Evolutionary conservation across 2,113 vertebrate genomes (phyloP).

Genomic region (Caracal caracal): DNA sequence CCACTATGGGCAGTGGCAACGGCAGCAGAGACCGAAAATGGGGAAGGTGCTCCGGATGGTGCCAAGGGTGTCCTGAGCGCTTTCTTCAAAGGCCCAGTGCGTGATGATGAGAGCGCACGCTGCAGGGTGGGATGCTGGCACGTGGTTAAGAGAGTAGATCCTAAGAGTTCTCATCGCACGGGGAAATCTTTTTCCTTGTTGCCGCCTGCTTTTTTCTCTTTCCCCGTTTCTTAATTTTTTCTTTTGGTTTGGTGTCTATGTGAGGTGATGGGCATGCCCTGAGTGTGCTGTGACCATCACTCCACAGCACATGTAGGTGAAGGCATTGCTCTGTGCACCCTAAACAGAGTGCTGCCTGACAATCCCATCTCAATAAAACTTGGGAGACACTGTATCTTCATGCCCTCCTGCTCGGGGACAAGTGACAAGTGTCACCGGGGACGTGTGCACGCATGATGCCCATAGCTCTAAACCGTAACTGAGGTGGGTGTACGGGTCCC

Average conservation of each 20-base stretch:
- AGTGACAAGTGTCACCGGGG: no score
- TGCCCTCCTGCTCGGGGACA: no score
- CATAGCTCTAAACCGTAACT: neutral
- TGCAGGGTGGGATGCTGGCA: fast-evolving
- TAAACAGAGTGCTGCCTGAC: fast-evolving
- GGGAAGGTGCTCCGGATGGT: neutral
- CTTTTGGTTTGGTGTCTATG: fast-evolving
- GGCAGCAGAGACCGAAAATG: neutral
- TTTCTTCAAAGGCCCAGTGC: neutral
- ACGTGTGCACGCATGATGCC: neutral
- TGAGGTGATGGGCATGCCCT: neutral
- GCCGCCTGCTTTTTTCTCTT: neutral
- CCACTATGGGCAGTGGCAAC: neutral
- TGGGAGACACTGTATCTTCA: neutral
- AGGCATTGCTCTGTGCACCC: fast-evolving
- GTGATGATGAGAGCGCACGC: fast-evolving
- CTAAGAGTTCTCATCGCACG: neutral
- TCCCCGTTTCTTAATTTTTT: neutral
- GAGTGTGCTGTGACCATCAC: no score
- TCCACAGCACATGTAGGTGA: fast-evolving
- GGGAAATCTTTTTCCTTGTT: no score
- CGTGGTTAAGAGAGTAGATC: fast-evolving
- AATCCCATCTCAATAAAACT: fast-evolving
- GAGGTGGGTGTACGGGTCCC: fast-evolving
- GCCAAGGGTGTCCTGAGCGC: no score